Conservation (phyloP, 2,888 invertebrate genomes). For the Malthinus flaveolus region DNA sequence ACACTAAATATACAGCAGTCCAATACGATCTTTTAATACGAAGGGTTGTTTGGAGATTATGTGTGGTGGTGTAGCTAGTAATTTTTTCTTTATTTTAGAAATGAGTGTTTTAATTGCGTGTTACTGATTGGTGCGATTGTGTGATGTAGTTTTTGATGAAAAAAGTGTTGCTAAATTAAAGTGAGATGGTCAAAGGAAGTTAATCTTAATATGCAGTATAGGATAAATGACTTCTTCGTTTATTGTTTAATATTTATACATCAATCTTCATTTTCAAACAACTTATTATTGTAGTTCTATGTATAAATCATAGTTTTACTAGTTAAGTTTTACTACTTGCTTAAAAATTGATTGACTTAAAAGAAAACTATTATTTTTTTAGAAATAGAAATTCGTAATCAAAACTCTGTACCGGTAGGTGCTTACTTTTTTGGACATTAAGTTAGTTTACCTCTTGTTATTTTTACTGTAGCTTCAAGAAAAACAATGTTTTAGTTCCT, state of each 20-base stretch:
- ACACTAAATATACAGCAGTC: constrained; percentile 52
- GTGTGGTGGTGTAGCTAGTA: not conserved
- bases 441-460: no score
- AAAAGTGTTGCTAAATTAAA: constrained; percentile 2
- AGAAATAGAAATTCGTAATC: no score
- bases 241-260: not conserved
- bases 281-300: not conserved
- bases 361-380: no score
- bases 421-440: no score
- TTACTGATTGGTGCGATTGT: not conserved
- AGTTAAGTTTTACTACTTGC: no score
- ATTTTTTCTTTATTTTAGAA: not conserved
- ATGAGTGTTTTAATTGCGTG: not conserved
- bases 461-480: no score
- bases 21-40: constrained; percentile 48
- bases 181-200: constrained; percentile 1
- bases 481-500: no score
- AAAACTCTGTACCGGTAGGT: no score
- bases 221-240: not conserved
- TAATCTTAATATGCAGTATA: not conserved
- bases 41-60: constrained; percentile 44
- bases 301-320: no score
- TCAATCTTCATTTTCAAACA: constrained; percentile 5
- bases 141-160: not conserved
- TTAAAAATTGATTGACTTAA: no score